These are phyloP conservation scores for Xyliphius kryptos DNA, from an alignment of 2,113 vertebrate genomes.

Conservation along the genomic window DNA sequence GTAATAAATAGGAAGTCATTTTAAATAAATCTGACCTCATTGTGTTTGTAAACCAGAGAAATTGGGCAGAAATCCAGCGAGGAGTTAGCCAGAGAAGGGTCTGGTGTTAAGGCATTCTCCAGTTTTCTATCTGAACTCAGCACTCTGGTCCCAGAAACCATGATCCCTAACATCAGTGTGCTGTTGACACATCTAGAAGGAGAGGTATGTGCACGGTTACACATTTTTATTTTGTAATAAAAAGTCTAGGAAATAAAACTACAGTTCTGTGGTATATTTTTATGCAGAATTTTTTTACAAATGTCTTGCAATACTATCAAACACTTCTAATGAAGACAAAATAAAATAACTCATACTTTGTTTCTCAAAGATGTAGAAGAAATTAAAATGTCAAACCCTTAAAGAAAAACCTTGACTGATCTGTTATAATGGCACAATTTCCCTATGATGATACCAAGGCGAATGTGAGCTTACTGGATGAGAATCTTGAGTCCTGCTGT, in stretches of 20 bases:
- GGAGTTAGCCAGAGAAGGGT: constrained; percentile 74
- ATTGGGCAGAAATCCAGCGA: constrained; percentile 85
- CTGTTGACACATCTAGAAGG: constrained; percentile 82
- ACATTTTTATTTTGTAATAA: too few relatives aligned
- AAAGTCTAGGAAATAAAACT: too few relatives aligned
- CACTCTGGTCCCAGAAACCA: constrained; percentile 67
- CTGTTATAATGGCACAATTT: not conserved
- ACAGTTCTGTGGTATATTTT: too few relatives aligned
- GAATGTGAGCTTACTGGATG: constrained; percentile 39
- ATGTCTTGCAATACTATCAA: too few relatives aligned
- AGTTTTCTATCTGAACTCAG: constrained; percentile 80
- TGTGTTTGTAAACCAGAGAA: constrained; percentile 64
- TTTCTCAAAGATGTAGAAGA: too few relatives aligned
- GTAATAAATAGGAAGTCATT: too few relatives aligned
- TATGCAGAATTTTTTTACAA: too few relatives aligned
- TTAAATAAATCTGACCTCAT: not conserved
- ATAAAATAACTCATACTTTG: constrained; percentile 57
- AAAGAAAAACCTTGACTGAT: too few relatives aligned
- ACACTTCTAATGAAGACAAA: too few relatives aligned
- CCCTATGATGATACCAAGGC: constrained; percentile 47
- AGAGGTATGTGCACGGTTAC: constrained; percentile 67
- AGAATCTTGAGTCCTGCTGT: constrained; percentile 22
- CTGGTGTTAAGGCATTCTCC: constrained; percentile 76
- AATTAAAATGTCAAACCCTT: too few relatives aligned
- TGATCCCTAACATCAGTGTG: constrained; percentile 85